phyloP scores from a whole-genome alignment of 2,888 invertebrate species.

The Amblyjoppa proteus region DNA sequence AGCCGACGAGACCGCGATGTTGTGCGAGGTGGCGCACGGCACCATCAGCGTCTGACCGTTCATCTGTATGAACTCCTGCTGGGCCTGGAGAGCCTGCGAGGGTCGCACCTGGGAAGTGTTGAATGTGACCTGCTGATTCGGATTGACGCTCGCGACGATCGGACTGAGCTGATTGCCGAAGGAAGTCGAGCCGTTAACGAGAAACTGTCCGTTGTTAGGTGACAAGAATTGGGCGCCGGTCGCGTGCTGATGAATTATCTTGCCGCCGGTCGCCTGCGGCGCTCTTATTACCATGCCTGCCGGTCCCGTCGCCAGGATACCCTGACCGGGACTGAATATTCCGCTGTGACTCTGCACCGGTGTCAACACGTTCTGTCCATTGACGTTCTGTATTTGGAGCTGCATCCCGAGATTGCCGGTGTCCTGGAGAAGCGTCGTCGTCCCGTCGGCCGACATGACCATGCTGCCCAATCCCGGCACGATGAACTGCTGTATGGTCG shows the following conservation, averaged over 20 bases:
- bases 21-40: conserved; percentile 87
- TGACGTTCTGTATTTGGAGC: conserved; percentile 92
- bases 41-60: conserved; percentile 91
- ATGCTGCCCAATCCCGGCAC: conserved; percentile 93
- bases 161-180: conserved; percentile 93
- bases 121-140: conserved; percentile 89
- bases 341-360: conserved; percentile 89
- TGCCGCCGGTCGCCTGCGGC: conserved; percentile 88
- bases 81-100: conserved; percentile 85
- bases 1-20: conserved; percentile 87
- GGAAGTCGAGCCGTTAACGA: conserved; percentile 89
- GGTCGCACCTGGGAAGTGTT: conserved; percentile 86
- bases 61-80: conserved; percentile 91
- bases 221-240: conserved; percentile 91
- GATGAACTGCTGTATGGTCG: conserved; percentile 93
- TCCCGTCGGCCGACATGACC: conserved; percentile 93
- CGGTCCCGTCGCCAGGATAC: conserved; percentile 89
- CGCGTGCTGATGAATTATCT: conserved; percentile 89
- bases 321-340: conserved; percentile 89
- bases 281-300: conserved; percentile 93
- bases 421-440: conserved; percentile 91
- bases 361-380: conserved; percentile 91
- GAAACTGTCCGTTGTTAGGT: conserved; percentile 90
- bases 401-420: conserved; percentile 90
- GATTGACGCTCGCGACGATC: conserved; percentile 90